Evolutionary conservation across 2,888 invertebrate species (phyloP).

Genomic region (Macrosoma leucophasiata): DNA sequence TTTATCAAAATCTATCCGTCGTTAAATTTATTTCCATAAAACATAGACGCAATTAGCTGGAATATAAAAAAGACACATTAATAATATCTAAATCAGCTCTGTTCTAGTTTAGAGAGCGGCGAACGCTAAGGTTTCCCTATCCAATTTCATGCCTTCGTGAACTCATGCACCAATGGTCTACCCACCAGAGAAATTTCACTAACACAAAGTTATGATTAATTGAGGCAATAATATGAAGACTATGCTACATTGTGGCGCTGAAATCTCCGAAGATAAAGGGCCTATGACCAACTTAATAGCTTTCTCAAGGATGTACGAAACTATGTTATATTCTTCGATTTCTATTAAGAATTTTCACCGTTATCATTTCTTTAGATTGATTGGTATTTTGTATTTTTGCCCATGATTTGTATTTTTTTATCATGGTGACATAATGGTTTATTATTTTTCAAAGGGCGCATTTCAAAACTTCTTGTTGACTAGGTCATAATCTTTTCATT

Average conservation of each 20-base stretch:
- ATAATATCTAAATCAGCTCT: slow-evolving; percentile 49
- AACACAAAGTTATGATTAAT: slow-evolving; percentile 74
- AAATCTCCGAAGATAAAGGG: slow-evolving; percentile 32
- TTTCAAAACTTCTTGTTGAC: no score
- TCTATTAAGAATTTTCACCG: no score
- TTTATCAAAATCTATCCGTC: no score
- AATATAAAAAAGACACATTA: slow-evolving; percentile 24
- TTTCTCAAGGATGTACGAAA: no score
- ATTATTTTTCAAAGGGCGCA: no score
- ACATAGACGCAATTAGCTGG: slow-evolving; percentile 21
- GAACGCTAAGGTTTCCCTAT: slow-evolving; percentile 56
- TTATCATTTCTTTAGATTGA: no score
- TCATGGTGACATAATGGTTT: no score
- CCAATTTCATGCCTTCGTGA: slow-evolving; percentile 72
- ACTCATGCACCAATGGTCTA: slow-evolving; percentile 64
- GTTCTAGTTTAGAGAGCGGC: slow-evolving; percentile 51
- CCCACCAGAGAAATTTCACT: slow-evolving; percentile 67
- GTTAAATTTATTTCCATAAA: no score
- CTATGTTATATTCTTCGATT: no score
- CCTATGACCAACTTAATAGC: slow-evolving; percentile 28
- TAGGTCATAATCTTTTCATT: no score
- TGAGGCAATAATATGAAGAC: slow-evolving; percentile 65
- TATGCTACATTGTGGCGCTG: slow-evolving; percentile 46
- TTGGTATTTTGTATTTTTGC: no score
- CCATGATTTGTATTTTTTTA: no score